phyloP scores from a whole-genome alignment of 2,113 vertebrate genomes.

The rabbit (Oryctolagus cuniculus) region mOryCun1.1 NC_091435.1:7149001-7149500 shows the following conservation, averaged over 20 bases:
- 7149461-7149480: constrained; percentile 13
- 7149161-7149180: too few species aligned
- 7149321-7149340: too few species aligned
- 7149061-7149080: accelerated
- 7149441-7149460: constrained; percentile 39
- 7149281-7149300: neutral
- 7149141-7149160: neutral
- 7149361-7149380: neutral
- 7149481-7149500: neutral
- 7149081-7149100: neutral
- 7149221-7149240: too few species aligned
- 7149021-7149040: neutral
- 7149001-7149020: too few species aligned
- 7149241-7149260: too few species aligned
- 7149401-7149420: accelerated
- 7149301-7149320: neutral
- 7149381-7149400: neutral
- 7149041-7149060: neutral
- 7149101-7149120: neutral
- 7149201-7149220: too few species aligned
- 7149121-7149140: accelerated
- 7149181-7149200: too few species aligned
- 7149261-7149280: too few species aligned
- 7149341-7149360: neutral
- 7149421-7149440: neutral